These are phyloP conservation scores for Coenonympha arcania DNA, from an alignment of 2,888 invertebrate genomes.

Conservation along the genomic window DNA sequence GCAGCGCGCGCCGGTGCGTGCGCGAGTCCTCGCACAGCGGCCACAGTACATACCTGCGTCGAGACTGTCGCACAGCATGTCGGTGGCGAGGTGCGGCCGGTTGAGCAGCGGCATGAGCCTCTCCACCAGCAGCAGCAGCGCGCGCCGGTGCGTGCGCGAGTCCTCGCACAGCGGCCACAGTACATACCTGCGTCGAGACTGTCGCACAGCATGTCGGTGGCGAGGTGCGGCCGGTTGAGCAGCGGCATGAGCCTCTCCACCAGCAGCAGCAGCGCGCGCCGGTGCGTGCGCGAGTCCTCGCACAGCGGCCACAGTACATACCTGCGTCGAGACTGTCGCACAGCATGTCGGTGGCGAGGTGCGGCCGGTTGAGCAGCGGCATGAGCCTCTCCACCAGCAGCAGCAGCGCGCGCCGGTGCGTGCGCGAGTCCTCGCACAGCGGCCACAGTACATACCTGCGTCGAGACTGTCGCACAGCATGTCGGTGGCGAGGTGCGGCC, in stretches of 20 bases:
- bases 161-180: conserved; percentile 79
- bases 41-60: conserved; percentile 87
- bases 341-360: conserved; percentile 91
- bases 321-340: conserved; percentile 90
- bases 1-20: conserved; percentile 84
- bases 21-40: conserved; percentile 75
- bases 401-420: conserved; percentile 85
- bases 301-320: conserved; percentile 83
- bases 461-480: conserved; percentile 93
- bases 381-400: conserved; percentile 87
- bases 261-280: conserved; percentile 84
- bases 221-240: conserved; percentile 84
- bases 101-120: conserved; percentile 85
- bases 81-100: conserved; percentile 88
- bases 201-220: conserved; percentile 94
- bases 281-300: conserved; percentile 76
- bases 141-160: conserved; percentile 79
- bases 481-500: conserved; percentile 89
- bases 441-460: conserved; percentile 84
- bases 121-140: conserved; percentile 87
- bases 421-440: conserved; percentile 72
- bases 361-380: conserved; percentile 84
- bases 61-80: conserved; percentile 92
- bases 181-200: conserved; percentile 89
- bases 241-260: conserved; percentile 87